phyloP scores from a whole-genome alignment of 2,797 vertebrate species.

The Cossypha caffra region DNA sequence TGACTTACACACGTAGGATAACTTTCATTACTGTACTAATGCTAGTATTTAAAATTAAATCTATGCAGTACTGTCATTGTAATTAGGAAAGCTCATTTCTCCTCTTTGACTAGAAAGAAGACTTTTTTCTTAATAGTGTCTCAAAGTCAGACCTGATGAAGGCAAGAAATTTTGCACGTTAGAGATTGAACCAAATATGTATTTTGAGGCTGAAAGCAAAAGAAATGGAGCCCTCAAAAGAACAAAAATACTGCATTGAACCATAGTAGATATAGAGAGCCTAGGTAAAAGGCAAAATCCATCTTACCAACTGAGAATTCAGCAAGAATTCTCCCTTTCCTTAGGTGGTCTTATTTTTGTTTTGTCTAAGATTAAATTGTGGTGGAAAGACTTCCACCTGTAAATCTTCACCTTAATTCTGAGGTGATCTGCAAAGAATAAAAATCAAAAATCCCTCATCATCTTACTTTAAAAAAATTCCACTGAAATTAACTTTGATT shows the following conservation, averaged over 20 bases:
- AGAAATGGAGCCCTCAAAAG: background rate
- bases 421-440: background rate
- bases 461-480: background rate
- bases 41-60: background rate
- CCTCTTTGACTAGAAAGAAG: background rate
- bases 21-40: background rate
- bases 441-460: background rate
- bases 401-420: background rate
- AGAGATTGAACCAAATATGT: background rate
- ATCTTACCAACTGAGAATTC: background rate
- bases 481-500: background rate
- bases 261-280: background rate
- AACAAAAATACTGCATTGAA: constrained; percentile 1
- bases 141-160: background rate
- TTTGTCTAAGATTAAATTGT: background rate
- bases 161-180: background rate
- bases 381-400: background rate
- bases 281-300: background rate
- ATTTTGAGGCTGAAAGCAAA: constrained; percentile 22
- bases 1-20: background rate
- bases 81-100: constrained; percentile 23
- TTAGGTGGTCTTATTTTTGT: background rate
- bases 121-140: background rate
- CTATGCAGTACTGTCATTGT: background rate
- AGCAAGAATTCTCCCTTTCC: background rate